Evolutionary conservation across 2,888 invertebrate genomes (phyloP).

Genomic region (Plutella xylostella): DNA sequence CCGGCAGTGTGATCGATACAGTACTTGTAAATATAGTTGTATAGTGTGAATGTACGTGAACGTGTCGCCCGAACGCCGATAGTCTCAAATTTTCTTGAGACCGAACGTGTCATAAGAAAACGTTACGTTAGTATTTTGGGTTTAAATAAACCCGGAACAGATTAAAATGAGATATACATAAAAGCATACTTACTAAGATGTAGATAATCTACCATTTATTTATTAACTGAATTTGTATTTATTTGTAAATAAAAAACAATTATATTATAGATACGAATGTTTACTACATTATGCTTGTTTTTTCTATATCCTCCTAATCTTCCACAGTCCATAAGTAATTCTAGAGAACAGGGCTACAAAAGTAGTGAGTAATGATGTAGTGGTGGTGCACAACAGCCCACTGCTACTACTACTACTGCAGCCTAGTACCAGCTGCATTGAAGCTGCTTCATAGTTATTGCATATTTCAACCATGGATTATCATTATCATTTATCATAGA

Average conservation of each 20-base stretch:
- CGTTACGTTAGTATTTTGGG: conserved; percentile 69
- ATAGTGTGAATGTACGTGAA: conserved; percentile 70
- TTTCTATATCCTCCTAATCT: conserved; percentile 34
- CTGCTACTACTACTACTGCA: too few relatives aligned
- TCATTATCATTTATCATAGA: too few relatives aligned
- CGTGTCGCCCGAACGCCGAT: conserved; percentile 68
- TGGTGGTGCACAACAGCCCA: too few relatives aligned
- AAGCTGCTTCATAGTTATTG: too few relatives aligned
- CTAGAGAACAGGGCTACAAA: too few relatives aligned
- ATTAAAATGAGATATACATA: conserved; percentile 70
- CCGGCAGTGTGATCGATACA: conserved; percentile 48
- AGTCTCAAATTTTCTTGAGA: conserved; percentile 70
- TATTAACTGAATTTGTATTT: conserved; percentile 72
- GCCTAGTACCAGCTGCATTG: too few relatives aligned
- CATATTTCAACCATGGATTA: too few relatives aligned
- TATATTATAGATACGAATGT: conserved; percentile 71
- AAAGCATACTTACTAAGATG: conserved; percentile 68
- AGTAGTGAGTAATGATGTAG: too few relatives aligned
- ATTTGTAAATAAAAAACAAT: conserved; percentile 70
- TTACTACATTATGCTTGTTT: conserved; percentile 66
- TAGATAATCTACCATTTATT: conserved; percentile 71
- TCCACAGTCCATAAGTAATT: too few relatives aligned
- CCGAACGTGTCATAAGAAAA: conserved; percentile 67
- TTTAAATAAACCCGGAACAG: conserved; percentile 60
- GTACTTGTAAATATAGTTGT: conserved; percentile 68